Percentiles rank a stretch among this genome's conserved stretches.
Conservation (phyloP, 2,888 invertebrate genomes). For the Hetaerina titia region DNA sequence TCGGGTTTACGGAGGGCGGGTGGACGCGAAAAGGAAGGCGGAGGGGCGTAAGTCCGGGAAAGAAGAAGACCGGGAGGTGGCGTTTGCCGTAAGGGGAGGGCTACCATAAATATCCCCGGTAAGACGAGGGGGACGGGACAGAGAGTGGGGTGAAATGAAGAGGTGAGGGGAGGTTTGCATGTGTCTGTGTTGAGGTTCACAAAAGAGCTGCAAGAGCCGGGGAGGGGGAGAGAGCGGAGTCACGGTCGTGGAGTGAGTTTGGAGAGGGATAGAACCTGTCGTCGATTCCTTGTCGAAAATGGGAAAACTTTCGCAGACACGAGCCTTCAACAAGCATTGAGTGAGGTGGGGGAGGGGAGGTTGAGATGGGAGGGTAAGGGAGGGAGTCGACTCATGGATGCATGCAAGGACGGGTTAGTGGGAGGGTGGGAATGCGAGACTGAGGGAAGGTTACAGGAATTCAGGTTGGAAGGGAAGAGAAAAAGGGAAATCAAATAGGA, state of each 20-base stretch:
- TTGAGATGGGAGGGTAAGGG: neutral
- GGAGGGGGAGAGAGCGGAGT: neutral
- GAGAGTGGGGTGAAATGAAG: neutral
- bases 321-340: conserved; percentile 54
- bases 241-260: neutral
- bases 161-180: neutral
- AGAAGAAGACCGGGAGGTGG: too few relatives aligned
- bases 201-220: neutral
- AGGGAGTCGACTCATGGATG: neutral
- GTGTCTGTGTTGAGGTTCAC: neutral
- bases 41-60: too few relatives aligned
- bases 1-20: too few relatives aligned
- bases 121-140: neutral
- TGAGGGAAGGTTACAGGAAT: neutral
- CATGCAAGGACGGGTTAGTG: neutral
- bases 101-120: neutral
- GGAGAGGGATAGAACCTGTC: neutral
- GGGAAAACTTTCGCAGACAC: conserved; percentile 56
- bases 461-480: neutral
- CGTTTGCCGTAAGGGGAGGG: neutral
- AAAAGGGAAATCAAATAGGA: neutral
- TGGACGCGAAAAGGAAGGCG: too few relatives aligned
- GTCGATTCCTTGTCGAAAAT: conserved; percentile 60
- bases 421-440: neutral
- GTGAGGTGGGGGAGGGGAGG: neutral